phyloP scores from a whole-genome alignment of 2,888 invertebrate genomes.

The Thecocarcelia acutangulata region DNA sequence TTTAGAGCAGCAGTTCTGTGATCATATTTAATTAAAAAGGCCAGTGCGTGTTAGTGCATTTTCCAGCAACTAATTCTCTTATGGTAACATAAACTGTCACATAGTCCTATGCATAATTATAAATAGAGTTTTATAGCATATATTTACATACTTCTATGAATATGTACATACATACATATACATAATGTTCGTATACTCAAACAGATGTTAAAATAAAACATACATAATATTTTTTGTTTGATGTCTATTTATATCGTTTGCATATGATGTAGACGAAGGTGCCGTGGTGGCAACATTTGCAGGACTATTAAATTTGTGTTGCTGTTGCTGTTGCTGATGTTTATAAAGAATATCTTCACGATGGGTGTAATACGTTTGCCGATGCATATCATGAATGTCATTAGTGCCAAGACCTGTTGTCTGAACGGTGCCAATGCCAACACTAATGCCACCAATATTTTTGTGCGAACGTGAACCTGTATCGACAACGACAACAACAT shows the following conservation, averaged over 20 bases:
- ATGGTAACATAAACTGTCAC: constrained; percentile 2
- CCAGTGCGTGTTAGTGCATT: constrained; percentile 3
- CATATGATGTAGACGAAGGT: constrained; percentile 59
- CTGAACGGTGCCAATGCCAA: constrained; percentile 67
- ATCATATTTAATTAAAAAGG: constrained; percentile 7
- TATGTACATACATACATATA: background rate
- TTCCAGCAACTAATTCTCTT: constrained; percentile 9
- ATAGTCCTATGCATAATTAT: background rate
- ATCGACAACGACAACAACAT: constrained; percentile 76
- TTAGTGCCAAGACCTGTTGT: constrained; percentile 60
- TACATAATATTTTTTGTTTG: constrained; percentile 73
- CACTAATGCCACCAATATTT: constrained; percentile 66
- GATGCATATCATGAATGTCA: constrained; percentile 65
- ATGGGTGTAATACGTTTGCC: constrained; percentile 64
- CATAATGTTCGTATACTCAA: constrained; percentile 31
- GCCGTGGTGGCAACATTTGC: constrained; percentile 60
- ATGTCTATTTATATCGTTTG: constrained; percentile 72
- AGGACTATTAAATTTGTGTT: constrained; percentile 55
- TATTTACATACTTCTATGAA: background rate
- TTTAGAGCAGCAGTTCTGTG: background rate
- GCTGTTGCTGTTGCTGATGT: constrained; percentile 60
- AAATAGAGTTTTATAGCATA: background rate
- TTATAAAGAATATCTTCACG: constrained; percentile 54
- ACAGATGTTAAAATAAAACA: constrained; percentile 61
- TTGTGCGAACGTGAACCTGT: constrained; percentile 63